These are phyloP conservation scores for Corapipo altera DNA, from an alignment of 2,113 vertebrate species.

Conservation along the genomic window DNA sequence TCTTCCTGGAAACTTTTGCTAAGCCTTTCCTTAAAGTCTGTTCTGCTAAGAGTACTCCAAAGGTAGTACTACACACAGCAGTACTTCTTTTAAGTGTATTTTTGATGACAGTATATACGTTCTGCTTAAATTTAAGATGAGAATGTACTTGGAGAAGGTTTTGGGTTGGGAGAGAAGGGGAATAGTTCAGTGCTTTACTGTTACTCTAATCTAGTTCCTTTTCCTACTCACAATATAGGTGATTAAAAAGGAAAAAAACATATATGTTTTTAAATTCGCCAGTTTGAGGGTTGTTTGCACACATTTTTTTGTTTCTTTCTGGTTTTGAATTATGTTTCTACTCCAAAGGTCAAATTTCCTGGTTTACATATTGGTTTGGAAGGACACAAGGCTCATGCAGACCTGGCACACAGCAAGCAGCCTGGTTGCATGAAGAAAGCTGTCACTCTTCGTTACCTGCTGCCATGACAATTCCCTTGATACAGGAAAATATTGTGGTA, in stretches of 20 bases:
- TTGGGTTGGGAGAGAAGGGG: background rate
- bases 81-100: background rate
- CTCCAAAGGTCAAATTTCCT: background rate
- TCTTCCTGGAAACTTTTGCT: background rate
- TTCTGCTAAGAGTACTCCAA: background rate
- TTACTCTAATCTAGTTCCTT: background rate
- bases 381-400: background rate
- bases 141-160: background rate
- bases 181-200: background rate
- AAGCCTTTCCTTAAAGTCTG: background rate
- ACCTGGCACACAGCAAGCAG: background rate
- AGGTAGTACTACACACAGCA: background rate
- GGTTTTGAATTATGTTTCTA: background rate
- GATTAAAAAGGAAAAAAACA: background rate
- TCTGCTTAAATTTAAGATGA: background rate
- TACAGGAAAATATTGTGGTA: background rate
- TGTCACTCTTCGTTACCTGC: background rate
- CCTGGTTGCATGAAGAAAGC: background rate
- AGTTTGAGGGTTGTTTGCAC: background rate
- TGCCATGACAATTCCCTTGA: background rate
- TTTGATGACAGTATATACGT: background rate
- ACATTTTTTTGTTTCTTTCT: background rate
- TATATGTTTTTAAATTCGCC: background rate
- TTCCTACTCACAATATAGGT: background rate
- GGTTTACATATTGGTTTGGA: background rate